Conservation (phyloP, 2,797 vertebrate genomes). For the Brachyrhaphis roseni region DNA sequence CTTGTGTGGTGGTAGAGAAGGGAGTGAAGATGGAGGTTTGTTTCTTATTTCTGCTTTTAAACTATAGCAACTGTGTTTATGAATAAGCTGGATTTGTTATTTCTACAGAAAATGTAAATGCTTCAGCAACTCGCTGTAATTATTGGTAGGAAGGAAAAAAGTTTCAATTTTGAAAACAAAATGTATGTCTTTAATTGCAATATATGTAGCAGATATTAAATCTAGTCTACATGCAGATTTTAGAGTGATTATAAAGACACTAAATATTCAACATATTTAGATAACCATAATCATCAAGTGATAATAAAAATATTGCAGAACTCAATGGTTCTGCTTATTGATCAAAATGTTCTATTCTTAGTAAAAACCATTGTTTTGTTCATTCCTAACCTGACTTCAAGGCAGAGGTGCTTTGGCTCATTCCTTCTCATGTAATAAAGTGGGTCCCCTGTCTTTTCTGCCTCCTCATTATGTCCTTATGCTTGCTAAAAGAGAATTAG, state of each 20-base stretch:
- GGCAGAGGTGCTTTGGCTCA: constrained; percentile 12
- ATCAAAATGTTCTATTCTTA: constrained; percentile 30
- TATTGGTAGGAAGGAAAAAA: not conserved
- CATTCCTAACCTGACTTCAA: constrained; percentile 34
- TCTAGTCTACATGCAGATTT: not conserved
- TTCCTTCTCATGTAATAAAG: constrained; percentile 33
- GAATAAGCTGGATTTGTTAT: not conserved
- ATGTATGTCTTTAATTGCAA: not conserved
- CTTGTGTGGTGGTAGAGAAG: not conserved
- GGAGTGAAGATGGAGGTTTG: not conserved
- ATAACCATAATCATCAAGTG: not conserved
- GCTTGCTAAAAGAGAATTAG: constrained; percentile 70
- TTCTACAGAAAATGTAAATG: not conserved
- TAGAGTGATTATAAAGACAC: not conserved
- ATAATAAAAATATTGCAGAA: constrained; percentile 8
- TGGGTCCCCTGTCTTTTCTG: constrained; percentile 48
- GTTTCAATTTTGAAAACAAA: not conserved
- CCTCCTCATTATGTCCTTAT: constrained; percentile 62
- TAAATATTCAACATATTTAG: not conserved
- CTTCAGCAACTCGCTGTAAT: not conserved
- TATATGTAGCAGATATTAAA: not conserved
- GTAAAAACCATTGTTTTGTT: constrained; percentile 18
- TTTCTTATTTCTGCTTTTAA: not conserved
- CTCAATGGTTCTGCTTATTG: constrained; percentile 14
- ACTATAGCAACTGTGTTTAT: not conserved